Evolutionary conservation across 2,113 vertebrate species (phyloP).

Genomic region (Paracanthobrama guichenoti): DNA sequence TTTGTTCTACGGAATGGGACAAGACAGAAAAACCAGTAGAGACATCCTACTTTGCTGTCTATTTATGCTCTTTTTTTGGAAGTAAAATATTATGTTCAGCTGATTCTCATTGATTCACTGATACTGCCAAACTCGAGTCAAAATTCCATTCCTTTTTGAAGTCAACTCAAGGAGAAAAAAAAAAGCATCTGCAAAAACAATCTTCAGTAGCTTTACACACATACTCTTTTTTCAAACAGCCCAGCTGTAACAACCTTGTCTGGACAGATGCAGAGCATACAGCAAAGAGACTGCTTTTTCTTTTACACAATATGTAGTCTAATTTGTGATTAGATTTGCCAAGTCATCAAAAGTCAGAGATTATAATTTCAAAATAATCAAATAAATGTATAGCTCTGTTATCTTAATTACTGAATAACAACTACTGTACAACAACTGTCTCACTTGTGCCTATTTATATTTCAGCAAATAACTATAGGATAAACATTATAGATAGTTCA

Average conservation of each 20-base stretch:
- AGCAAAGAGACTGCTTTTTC: neutral
- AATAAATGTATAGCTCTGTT: neutral
- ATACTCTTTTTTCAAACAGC: conserved; percentile 73
- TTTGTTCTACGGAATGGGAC: conserved; percentile 47
- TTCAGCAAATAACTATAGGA: neutral
- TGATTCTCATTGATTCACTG: conserved; percentile 72
- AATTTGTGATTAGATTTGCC: neutral
- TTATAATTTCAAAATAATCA: neutral
- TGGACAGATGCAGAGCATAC: neutral
- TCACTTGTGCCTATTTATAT: neutral
- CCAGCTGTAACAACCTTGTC: conserved; percentile 87
- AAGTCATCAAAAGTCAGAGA: neutral
- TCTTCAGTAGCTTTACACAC: conserved; percentile 88
- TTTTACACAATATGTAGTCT: neutral
- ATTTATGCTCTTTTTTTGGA: conserved; percentile 70
- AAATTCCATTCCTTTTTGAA: conserved; percentile 83
- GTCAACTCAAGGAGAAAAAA: conserved; percentile 77
- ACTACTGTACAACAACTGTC: neutral
- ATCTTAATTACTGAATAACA: neutral
- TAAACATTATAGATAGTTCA: neutral
- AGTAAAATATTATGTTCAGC: conserved; percentile 74
- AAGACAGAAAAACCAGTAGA: conserved; percentile 36
- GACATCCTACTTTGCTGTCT: conserved; percentile 28
- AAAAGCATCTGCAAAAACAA: conserved; percentile 93
- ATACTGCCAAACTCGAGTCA: conserved; percentile 71